Percentiles rank a stretch among this genome's conserved stretches.
Conservation (phyloP, 2,113 vertebrate genomes). For the Sula dactylatra region DNA sequence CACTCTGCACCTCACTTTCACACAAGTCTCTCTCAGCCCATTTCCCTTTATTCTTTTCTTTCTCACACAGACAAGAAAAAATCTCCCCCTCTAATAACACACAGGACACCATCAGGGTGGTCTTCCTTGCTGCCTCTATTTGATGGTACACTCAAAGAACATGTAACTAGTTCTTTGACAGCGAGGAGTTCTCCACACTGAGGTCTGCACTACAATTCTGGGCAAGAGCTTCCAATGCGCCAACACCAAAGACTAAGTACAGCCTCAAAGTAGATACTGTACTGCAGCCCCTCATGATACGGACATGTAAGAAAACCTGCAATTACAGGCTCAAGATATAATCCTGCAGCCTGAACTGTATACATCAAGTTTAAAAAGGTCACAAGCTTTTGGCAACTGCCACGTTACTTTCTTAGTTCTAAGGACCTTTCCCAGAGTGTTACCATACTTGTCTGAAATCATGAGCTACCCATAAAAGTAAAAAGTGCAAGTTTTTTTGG, state of each 20-base stretch:
- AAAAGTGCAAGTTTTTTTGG: background rate
- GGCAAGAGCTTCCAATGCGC: background rate
- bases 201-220: background rate
- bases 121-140: background rate
- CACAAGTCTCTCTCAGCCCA: background rate
- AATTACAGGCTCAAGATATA: background rate
- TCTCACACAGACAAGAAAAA: background rate
- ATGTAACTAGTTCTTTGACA: background rate
- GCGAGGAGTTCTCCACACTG: background rate
- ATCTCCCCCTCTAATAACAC: background rate
- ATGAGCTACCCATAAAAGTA: background rate
- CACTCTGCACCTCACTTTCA: background rate
- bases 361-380: background rate
- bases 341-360: background rate
- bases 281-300: background rate
- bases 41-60: background rate
- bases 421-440: background rate
- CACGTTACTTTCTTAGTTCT: background rate
- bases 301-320: background rate
- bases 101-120: background rate
- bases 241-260: background rate
- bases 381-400: background rate
- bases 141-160: background rate
- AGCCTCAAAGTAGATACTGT: background rate
- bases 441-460: background rate